Percentiles rank a stretch among this genome's conserved stretches.
Conservation (phyloP, 2,797 vertebrate species). For the Champsocephalus esox region DNA sequence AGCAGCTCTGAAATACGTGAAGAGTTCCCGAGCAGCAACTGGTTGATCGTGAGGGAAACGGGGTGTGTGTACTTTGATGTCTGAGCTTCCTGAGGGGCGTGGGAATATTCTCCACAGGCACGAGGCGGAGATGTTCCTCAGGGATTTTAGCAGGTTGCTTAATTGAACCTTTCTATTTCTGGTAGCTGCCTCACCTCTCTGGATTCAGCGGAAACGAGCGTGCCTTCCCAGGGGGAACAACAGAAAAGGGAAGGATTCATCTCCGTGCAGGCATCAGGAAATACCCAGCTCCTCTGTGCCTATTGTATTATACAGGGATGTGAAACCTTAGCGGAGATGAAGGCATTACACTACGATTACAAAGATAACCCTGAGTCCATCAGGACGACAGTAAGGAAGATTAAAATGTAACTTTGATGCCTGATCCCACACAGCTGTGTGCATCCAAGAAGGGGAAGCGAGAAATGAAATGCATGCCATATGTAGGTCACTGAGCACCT, state of each 20-base stretch:
- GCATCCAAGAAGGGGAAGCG: constrained; percentile 44
- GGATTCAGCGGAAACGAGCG: constrained; percentile 57
- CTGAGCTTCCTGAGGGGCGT: constrained; percentile 60
- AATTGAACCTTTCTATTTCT: constrained; percentile 82
- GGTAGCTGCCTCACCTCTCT: constrained; percentile 67
- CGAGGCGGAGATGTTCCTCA: constrained; percentile 52
- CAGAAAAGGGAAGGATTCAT: constrained; percentile 62
- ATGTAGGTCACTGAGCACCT: constrained; percentile 79
- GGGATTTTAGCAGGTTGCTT: constrained; percentile 70
- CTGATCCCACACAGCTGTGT: constrained; percentile 76
- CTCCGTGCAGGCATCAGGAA: constrained; percentile 60
- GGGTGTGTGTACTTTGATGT: constrained; percentile 73
- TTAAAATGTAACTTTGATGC: constrained; percentile 55
- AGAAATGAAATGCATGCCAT: constrained; percentile 23
- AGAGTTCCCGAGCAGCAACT: constrained; percentile 52
- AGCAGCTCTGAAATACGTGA: not conserved
- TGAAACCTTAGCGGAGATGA: constrained; percentile 73
- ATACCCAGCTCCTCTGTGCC: constrained; percentile 54
- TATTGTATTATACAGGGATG: constrained; percentile 77
- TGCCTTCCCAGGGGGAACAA: constrained; percentile 45
- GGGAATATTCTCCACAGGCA: constrained; percentile 73
- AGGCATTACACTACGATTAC: constrained; percentile 83
- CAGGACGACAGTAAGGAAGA: constrained; percentile 67
- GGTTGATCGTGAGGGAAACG: constrained; percentile 50
- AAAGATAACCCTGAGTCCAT: constrained; percentile 66